Conservation (phyloP, 2,113 vertebrate genomes). For the Anser cygnoides region DNA sequence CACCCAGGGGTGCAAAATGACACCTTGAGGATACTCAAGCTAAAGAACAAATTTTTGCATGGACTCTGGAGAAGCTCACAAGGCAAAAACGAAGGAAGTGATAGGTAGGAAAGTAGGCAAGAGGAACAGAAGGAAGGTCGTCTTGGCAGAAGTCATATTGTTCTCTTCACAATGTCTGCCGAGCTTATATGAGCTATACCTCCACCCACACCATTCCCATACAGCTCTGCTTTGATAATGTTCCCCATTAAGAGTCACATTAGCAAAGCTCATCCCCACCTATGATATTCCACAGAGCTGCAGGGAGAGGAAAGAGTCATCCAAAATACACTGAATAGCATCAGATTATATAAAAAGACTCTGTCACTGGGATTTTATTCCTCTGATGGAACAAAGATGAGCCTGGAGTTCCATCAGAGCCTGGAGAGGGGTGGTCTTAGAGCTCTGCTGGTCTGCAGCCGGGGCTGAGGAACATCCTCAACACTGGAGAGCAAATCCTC, state of each 20-base stretch:
- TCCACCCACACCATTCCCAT: background rate
- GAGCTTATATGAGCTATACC: background rate
- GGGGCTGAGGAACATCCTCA: background rate
- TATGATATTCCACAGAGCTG: background rate
- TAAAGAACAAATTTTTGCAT: background rate
- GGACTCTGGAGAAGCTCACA: background rate
- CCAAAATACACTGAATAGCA: background rate
- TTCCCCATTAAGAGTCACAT: background rate
- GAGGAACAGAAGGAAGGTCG: background rate
- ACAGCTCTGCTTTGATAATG: background rate
- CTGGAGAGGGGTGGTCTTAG: fast-evolving
- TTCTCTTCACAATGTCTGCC: background rate
- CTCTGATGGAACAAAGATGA: background rate
- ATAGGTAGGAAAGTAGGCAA: background rate
- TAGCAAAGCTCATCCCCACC: background rate
- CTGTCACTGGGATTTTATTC: background rate
- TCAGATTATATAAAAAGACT: background rate
- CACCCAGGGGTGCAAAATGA: background rate
- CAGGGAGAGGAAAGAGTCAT: background rate
- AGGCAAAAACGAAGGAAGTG: background rate
- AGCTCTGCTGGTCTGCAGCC: background rate
- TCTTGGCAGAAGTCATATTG: background rate
- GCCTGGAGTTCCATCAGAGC: background rate
- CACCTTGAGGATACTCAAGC: background rate
- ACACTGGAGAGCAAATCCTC: background rate